phyloP scores from a whole-genome alignment of 2,113 vertebrate species.

The Gavia stellata region DNA sequence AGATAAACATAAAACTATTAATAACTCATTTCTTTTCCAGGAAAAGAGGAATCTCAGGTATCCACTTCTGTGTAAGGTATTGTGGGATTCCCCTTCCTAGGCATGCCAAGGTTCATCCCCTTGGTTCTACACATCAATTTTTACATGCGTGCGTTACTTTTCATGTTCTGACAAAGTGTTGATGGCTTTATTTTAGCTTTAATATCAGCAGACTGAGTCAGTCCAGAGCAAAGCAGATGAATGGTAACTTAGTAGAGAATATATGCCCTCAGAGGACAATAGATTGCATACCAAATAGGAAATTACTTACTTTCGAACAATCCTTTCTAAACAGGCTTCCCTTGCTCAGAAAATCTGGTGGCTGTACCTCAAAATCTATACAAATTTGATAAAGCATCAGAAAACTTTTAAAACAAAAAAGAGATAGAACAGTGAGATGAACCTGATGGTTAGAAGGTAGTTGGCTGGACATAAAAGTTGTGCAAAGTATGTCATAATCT shows the following conservation, averaged over 20 bases:
- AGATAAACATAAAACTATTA: background rate
- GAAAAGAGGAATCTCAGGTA: background rate
- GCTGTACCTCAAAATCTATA: background rate
- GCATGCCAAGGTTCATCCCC: background rate
- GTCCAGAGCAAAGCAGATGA: slow-evolving; percentile 16
- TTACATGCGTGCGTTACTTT: background rate
- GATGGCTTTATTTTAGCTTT: slow-evolving; percentile 50
- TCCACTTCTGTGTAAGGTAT: background rate
- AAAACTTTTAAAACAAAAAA: background rate
- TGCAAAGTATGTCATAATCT: background rate
- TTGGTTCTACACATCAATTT: background rate
- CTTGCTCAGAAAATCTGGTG: background rate
- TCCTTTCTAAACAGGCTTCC: background rate
- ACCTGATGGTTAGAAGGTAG: background rate
- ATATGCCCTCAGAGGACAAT: slow-evolving; percentile 13
- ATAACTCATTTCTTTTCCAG: background rate
- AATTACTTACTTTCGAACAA: background rate
- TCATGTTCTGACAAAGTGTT: background rate
- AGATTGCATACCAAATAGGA: background rate
- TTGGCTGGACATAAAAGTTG: background rate
- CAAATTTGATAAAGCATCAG: background rate
- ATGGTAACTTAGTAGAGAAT: slow-evolving; percentile 7
- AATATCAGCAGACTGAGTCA: background rate
- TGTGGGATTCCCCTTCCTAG: background rate
- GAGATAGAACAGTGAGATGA: background rate